A percentile compares a stretch with the other conserved stretches of the same genome.
Conservation (phyloP, 1,140 invertebrate species). For the Magallana ariakensis region DNA sequence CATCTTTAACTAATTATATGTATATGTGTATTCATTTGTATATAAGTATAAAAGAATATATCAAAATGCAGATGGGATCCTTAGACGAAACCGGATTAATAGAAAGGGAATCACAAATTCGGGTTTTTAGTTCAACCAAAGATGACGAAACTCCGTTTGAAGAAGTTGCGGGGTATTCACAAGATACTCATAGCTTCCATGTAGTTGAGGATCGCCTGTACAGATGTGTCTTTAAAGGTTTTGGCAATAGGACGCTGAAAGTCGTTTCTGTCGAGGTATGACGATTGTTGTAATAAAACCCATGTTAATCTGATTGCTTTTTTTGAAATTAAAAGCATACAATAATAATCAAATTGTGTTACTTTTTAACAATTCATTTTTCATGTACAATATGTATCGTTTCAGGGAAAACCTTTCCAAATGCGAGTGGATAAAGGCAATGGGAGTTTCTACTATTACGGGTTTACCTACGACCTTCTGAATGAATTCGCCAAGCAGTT, state of each 20-base stretch:
- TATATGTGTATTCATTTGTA: too few species aligned
- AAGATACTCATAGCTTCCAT: neutral
- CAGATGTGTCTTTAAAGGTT: neutral
- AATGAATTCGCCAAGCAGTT: slow-evolving; percentile 68
- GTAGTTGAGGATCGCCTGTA: neutral
- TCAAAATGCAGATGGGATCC: too few species aligned
- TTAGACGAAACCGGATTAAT: too few species aligned
- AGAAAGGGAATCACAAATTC: neutral
- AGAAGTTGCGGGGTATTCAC: neutral
- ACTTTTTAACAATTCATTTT: neutral
- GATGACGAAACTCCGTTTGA: neutral
- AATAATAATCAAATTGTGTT: too few species aligned
- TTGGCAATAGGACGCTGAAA: neutral
- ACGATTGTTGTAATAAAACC: too few species aligned
- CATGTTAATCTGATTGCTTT: too few species aligned
- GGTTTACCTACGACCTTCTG: slow-evolving; percentile 72
- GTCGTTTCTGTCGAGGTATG: slow-evolving; percentile 5
- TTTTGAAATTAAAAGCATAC: too few species aligned
- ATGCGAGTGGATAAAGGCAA: slow-evolving; percentile 37
- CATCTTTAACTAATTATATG: neutral
- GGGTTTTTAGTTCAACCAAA: neutral
- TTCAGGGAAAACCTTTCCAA: slow-evolving; percentile 24
- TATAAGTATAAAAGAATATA: too few species aligned
- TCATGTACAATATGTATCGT: neutral
- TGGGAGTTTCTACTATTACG: slow-evolving; percentile 48